phyloP scores from a whole-genome alignment of 2,888 invertebrate genomes.

The Drosophila tripunctata region DNA sequence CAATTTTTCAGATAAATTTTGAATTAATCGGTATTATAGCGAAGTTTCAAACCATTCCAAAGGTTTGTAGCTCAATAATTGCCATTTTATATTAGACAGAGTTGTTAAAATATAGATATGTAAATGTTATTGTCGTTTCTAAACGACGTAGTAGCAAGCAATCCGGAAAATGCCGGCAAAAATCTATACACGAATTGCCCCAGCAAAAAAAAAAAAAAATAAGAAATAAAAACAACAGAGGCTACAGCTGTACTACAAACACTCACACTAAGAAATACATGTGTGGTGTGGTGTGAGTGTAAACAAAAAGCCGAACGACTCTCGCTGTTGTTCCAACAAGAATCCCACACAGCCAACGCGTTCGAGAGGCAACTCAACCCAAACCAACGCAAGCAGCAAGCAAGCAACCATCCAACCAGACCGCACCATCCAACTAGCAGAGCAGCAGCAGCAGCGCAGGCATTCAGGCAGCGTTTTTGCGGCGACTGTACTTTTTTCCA shows the following conservation, averaged over 20 bases:
- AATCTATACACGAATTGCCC: conserved; percentile 38
- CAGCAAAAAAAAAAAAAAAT: conserved; percentile 15
- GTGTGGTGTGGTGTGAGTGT: conserved; percentile 58
- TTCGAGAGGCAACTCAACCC: conserved; percentile 47
- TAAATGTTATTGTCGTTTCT: conserved; percentile 56
- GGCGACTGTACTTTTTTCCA: conserved; percentile 84
- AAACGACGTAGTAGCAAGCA: conserved; percentile 42
- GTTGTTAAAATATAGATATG: too few relatives aligned
- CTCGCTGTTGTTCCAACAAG: conserved; percentile 67
- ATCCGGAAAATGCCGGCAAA: conserved; percentile 72
- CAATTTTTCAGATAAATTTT: too few relatives aligned
- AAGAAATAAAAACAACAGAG: conserved; percentile 38
- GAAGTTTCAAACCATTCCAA: too few relatives aligned
- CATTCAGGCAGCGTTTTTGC: conserved; percentile 74
- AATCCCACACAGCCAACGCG: conserved; percentile 74
- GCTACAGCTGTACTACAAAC: conserved; percentile 55
- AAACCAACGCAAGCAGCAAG: conserved; percentile 25
- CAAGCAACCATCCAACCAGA: conserved; percentile 20
- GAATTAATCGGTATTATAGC: too few relatives aligned
- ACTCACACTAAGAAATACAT: conserved; percentile 9
- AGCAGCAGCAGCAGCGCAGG: conserved; percentile 10
- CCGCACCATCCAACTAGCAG: conserved; percentile 17
- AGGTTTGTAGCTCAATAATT: too few relatives aligned
- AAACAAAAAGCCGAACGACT: conserved; percentile 75
- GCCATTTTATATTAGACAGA: too few relatives aligned